phyloP scores from a whole-genome alignment of 2,113 vertebrate species.

The Heteronetta atricapilla region DNA sequence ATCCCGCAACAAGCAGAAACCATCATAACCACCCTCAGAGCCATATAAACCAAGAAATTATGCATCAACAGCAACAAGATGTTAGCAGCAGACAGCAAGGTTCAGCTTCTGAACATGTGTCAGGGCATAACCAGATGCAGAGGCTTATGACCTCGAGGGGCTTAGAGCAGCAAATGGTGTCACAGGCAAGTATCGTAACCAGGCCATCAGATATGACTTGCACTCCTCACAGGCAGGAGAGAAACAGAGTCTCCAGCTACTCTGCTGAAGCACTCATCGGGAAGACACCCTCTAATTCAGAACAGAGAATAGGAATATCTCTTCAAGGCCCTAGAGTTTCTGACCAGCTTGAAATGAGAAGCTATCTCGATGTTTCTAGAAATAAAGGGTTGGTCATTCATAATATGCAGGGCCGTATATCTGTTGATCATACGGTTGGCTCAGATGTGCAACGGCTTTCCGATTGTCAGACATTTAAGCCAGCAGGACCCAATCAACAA shows the following conservation, averaged over 20 bases:
- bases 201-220: slow-evolving; percentile 90
- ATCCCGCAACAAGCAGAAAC: slow-evolving; percentile 79
- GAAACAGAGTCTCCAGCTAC: slow-evolving; percentile 95
- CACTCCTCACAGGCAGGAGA: slow-evolving; percentile 90
- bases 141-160: slow-evolving; percentile 90
- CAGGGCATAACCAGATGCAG: slow-evolving; percentile 87
- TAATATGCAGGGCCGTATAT: slow-evolving; percentile 86
- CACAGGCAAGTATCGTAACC: slow-evolving; percentile 88
- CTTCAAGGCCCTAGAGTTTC: slow-evolving; percentile 85
- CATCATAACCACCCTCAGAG: slow-evolving; percentile 83
- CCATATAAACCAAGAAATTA: slow-evolving; percentile 84
- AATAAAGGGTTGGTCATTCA: slow-evolving; percentile 87
- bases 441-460: slow-evolving; percentile 87
- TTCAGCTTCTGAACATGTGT: slow-evolving; percentile 76
- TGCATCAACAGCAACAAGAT: slow-evolving; percentile 82
- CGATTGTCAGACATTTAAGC: slow-evolving; percentile 92
- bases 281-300: slow-evolving; percentile 88
- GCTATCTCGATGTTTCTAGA: slow-evolving; percentile 89
- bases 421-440: slow-evolving; percentile 82
- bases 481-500: slow-evolving; percentile 79
- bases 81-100: slow-evolving; percentile 82
- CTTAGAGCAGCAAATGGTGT: slow-evolving; percentile 93
- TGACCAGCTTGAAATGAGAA: slow-evolving; percentile 92
- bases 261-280: slow-evolving; percentile 97
- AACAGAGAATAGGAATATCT: slow-evolving; percentile 90